A percentile compares a stretch with the other conserved stretches of the same genome.
phyloP scores from a whole-genome alignment of 2,888 invertebrate species.

The Deroplatys truncata region DNA sequence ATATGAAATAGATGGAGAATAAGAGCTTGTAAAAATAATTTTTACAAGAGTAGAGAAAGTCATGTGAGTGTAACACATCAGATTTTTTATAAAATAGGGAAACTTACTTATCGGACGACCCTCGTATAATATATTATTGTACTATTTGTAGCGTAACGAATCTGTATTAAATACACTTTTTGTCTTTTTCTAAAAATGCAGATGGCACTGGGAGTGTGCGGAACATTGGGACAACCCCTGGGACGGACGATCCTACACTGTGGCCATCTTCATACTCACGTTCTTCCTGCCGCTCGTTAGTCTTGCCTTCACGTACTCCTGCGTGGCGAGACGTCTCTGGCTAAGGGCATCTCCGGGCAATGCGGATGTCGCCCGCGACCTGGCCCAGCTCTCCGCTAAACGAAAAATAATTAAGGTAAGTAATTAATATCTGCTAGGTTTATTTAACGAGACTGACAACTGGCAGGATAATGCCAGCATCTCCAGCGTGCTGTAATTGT shows the following conservation, averaged over 20 bases:
- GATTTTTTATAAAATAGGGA: too few species aligned
- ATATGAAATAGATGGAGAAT: too few species aligned
- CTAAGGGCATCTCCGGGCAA: constrained; percentile 46
- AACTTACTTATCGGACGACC: too few species aligned
- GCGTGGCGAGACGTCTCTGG: constrained; percentile 46
- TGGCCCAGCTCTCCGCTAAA: constrained; percentile 43
- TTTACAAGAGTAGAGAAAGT: too few species aligned
- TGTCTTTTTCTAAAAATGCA: background rate
- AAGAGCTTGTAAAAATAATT: too few species aligned
- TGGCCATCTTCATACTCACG: constrained; percentile 39
- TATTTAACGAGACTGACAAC: too few species aligned
- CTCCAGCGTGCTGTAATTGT: too few species aligned
- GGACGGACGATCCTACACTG: constrained; percentile 37
- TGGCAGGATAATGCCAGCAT: too few species aligned
- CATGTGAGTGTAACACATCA: too few species aligned
- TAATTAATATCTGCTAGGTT: background rate
- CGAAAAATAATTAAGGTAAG: constrained; percentile 40
- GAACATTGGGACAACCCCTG: constrained; percentile 33
- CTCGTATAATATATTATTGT: too few species aligned
- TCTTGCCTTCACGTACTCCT: constrained; percentile 44
- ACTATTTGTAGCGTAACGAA: too few species aligned
- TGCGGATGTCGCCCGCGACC: constrained; percentile 44
- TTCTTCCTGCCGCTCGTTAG: constrained; percentile 44
- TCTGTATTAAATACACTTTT: too few species aligned
- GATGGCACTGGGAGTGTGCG: constrained; percentile 34